phyloP scores from a whole-genome alignment of 2,113 vertebrate species.

The Pituophis catenifer region DNA sequence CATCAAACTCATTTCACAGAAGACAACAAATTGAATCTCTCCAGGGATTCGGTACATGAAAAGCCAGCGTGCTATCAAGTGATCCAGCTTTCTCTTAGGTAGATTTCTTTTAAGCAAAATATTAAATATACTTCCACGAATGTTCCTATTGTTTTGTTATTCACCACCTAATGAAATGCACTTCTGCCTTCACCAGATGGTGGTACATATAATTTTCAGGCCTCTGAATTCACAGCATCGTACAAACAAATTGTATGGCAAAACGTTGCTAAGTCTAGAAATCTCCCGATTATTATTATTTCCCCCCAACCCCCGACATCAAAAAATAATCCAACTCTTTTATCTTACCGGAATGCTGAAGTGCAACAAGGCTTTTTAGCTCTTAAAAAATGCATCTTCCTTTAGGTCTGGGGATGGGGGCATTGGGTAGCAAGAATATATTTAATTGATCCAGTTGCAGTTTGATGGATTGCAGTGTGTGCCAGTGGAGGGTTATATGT shows the following conservation, averaged over 20 bases:
- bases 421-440: constrained; percentile 41
- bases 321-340: constrained; percentile 39
- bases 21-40: constrained; percentile 78
- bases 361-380: constrained; percentile 41
- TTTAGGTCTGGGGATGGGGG: constrained; percentile 39
- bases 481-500: no score
- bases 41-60: constrained; percentile 64
- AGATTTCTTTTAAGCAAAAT: constrained; percentile 62
- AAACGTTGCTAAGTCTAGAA: constrained; percentile 58
- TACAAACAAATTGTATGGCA: constrained; percentile 65
- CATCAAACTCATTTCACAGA: constrained; percentile 80
- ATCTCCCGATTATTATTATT: constrained; percentile 45
- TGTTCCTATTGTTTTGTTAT: constrained; percentile 52
- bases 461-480: constrained; percentile 31
- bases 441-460: constrained; percentile 53
- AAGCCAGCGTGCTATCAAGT: constrained; percentile 55
- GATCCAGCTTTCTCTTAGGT: constrained; percentile 60
- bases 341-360: constrained; percentile 50
- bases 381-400: constrained; percentile 36
- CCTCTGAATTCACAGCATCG: constrained; percentile 59
- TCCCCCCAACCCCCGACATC: background rate
- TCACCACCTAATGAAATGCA: constrained; percentile 65
- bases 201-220: constrained; percentile 64
- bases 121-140: constrained; percentile 62
- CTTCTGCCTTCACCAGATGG: constrained; percentile 68